Evolutionary conservation across 2,113 vertebrate genomes (phyloP).

Genomic region (Monopterus albus): DNA sequence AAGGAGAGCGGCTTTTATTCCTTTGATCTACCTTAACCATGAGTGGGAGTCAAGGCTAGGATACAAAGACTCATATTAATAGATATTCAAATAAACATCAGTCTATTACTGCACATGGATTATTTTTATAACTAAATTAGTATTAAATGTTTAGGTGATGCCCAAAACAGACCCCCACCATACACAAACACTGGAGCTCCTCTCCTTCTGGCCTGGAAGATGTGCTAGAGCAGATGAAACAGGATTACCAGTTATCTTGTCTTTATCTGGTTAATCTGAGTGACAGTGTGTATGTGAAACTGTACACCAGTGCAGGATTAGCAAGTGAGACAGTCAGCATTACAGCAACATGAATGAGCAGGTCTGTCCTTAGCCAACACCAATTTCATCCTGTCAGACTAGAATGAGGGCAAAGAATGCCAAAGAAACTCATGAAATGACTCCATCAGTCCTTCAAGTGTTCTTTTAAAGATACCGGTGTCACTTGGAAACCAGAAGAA

Average conservation of each 20-base stretch:
- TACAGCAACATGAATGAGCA: slow-evolving; percentile 24
- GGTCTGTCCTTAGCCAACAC: neutral
- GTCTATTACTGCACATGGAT: slow-evolving; percentile 12
- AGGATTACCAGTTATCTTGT: slow-evolving; percentile 43
- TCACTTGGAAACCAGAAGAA: too few species aligned
- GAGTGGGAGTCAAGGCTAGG: slow-evolving; percentile 20
- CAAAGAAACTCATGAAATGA: neutral
- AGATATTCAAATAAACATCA: slow-evolving; percentile 46
- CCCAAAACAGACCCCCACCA: neutral
- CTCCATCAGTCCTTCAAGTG: too few species aligned
- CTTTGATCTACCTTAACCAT: neutral
- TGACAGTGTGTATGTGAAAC: slow-evolving; percentile 22
- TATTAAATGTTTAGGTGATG: too few species aligned
- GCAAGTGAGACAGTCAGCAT: slow-evolving; percentile 23
- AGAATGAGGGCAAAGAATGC: neutral
- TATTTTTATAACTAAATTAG: slow-evolving; percentile 5
- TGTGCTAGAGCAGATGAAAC: slow-evolving; percentile 20
- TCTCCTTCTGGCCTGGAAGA: neutral
- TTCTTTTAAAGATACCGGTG: neutral
- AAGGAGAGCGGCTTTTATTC: neutral
- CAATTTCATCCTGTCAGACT: neutral
- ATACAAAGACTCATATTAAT: slow-evolving; percentile 12
- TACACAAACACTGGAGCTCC: slow-evolving; percentile 7
- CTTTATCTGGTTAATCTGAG: slow-evolving; percentile 55
- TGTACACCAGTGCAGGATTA: slow-evolving; percentile 40